Base-by-base conservation (phyloP, 2,113 vertebrate species). In the Smithornis capensis region DNA sequence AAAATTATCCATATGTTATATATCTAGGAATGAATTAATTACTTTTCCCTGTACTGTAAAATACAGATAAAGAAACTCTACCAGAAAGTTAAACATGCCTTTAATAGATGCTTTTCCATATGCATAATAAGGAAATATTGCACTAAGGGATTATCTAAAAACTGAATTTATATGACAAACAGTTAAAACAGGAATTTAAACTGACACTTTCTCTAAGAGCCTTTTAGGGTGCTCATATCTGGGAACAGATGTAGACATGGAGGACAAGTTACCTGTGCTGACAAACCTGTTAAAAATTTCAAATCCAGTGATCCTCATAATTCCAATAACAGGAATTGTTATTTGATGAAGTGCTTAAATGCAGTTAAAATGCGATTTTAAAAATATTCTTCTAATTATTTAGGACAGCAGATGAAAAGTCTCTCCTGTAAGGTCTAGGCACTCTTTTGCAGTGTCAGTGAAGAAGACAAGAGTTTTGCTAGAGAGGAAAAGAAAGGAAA, bases 1-100 rank as follows among this genome's bases (percentile, higher is more conserved):
- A 87, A 93, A 93, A 92, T 8, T 74, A 94, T 70, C 94, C 94
- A 95, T 96, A 93, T 95, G 90, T 65, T 96, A 73, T 74, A 89
- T 52, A 93, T 94, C 96, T 87, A 59, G 27, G 56, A 92, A 67
- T 71, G 64, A 92, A 96, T 94, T 95, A 94, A 96, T 97, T 94
- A 71, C n/a, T 91, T 94, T 93, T 86, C 80, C 81, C 76, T 68
- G 29, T 78, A 89, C 91, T 92, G 87, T 90, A 94, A 96, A 94
- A 89, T 55, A 87, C 89, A 91, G 80, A 94, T 94, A 91, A 96
- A 97, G 86, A 73, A 94, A 93, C 68, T 94, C 86, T 89, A 75
- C 71, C 91, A 83, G 80, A 94, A 90, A 93, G 86, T 92, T 90
- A 49, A 92, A 96, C 95, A 89, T 1, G 42, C 35, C 56, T 92